Evolutionary conservation across 2,888 invertebrate species (phyloP).

Genomic region (Epinotia ramella): DNA sequence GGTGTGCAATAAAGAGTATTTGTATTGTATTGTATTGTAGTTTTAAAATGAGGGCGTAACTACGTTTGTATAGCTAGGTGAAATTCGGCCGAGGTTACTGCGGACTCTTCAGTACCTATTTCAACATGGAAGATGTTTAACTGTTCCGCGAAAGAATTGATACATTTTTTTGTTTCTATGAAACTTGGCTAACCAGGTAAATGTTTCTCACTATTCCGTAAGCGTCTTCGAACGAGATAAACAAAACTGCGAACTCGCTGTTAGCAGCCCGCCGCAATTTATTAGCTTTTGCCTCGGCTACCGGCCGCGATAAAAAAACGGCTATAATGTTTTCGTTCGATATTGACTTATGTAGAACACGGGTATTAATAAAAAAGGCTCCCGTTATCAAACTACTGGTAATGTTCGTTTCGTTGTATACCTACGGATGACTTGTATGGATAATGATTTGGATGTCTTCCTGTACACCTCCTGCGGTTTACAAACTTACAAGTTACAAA

Average conservation of each 20-base stretch:
- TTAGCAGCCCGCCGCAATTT: slow-evolving; percentile 51
- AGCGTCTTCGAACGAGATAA: slow-evolving; percentile 48
- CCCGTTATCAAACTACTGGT: background rate
- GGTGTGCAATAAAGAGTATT: too few species aligned
- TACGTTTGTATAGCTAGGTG: too few species aligned
- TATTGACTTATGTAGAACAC: background rate
- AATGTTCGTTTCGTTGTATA: background rate
- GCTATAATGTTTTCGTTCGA: slow-evolving; percentile 12
- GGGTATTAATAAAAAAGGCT: background rate
- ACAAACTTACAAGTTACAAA: too few species aligned
- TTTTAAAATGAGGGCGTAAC: too few species aligned
- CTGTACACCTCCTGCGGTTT: too few species aligned
- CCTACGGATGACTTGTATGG: background rate
- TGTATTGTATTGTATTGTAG: too few species aligned
- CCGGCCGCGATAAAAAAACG: slow-evolving; percentile 29
- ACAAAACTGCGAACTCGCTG: slow-evolving; percentile 50
- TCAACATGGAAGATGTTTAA: too few species aligned
- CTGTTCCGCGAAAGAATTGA: background rate
- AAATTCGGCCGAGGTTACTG: too few species aligned
- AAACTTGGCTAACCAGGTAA: slow-evolving; percentile 33
- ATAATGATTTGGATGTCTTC: background rate
- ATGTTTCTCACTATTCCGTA: slow-evolving; percentile 37
- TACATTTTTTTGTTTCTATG: background rate
- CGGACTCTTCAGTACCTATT: too few species aligned
- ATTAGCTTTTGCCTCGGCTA: slow-evolving; percentile 49